Base-by-base conservation (phyloP, 1,140 invertebrate species). In the Zaprionus capensis region DNA sequence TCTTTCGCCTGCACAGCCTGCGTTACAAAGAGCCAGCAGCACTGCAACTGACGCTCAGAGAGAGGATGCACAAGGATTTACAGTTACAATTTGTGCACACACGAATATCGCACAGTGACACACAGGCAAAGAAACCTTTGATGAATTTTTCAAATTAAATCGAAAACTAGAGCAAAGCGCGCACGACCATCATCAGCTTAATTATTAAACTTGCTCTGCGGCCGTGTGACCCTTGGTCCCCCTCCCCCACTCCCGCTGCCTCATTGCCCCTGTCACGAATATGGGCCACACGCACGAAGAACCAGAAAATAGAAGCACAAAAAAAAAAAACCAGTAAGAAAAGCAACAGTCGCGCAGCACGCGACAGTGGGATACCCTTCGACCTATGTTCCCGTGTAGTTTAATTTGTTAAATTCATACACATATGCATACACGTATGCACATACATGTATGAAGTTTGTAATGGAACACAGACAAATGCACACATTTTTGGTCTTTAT, bases 241-340 rank as follows among this genome's bases (percentile, higher is more conserved):
- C 36, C 68, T 2, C 38, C 20, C n/a, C 44, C 64, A 15, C 26
- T 61, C 31, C 34, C 24, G 22, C 24, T 17, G 5, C n/a, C 36
- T 0, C 36, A 38, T 5, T 46, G n/a, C 6, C n/a, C 7, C 38
- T 41, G n/a, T 15, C 41, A 59, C 67, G 14, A 77, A 87, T 86
- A 61, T 86, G 76, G 83, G 78, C 73, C 80, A 86, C 70, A 80
- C 56, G 68, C 81, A 87, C 72, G 66, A 56, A 70, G 38, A 70
- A 57, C 34, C 7, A 46, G 38, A 31, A 72, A 36, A 59, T 12
- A 51, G 44, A 28, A 49, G 46, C 46, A 51, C 46, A 22, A 34
- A 36, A 46, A 51, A 49, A n/a, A 65, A 58, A 53, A 66, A 59
- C n/a, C n/a, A n/a, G n/a, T n/a, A n/a, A n/a, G n/a, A n/a, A n/a